Evolutionary conservation across 2,888 invertebrate genomes (phyloP), one percentile per base, ranked within the genome.

Genomic region (Thereva nobilitata): DNA sequence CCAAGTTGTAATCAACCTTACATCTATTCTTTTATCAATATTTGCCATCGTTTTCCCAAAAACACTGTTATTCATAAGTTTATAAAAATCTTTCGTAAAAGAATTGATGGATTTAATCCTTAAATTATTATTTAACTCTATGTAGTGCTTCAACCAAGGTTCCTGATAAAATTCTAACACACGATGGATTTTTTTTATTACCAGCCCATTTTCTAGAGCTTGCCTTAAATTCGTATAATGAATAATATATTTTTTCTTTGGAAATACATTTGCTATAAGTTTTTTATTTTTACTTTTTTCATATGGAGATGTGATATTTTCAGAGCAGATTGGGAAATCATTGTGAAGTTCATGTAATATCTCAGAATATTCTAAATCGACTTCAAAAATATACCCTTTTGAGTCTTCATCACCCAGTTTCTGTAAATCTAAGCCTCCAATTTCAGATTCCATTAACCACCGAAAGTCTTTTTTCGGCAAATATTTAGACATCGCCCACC

Each of bases 1-100:
- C 74, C 72, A 67, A 74, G 71, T 53, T 79, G 80, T 41, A 76
- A 70, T 8, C 78, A 76, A 73, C 81, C 81, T 71, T 80, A 80
- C 76, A 81, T 80, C 59, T 9, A 35, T 45, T n/a, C 56, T 47
- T 64, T 65, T 67, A n/a, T 44, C 50, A 4, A 69, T 12, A 64
- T 69, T 68, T 66, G 66, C 68, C 68, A 66, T 68, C 9, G 66
- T 61, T 56, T 66, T 59, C 3, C 59, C 59, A 37, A 49, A 47
- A n/a, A 12, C 40, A 47, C 45, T n/a, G 37, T 59, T 59, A 47
- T 59, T 59, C 40, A 38, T 59, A 6, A 47, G 7, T 47, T 59
- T 59, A 3, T 23, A 45, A 34, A 35, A 38, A 38, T 47, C 12
- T 49, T 59, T 59, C 52, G 41, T 52, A 64, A 65, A 59, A 10